A percentile compares a stretch with the other conserved stretches of the same genome.
Conservation (phyloP, 2,797 vertebrate genomes). For the Denticeps clupeoides region DNA sequence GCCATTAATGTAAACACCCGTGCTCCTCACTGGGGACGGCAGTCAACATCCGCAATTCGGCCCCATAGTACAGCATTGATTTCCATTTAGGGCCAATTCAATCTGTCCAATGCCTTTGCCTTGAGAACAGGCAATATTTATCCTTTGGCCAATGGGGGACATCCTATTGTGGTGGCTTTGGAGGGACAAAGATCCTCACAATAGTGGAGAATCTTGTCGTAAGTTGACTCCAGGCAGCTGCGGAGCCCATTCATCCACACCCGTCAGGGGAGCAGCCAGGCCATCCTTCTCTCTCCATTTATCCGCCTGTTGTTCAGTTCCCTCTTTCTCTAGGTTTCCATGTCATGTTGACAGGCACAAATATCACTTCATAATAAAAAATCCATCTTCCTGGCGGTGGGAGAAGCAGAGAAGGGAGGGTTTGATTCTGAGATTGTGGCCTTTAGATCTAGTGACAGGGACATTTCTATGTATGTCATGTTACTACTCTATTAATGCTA, state of each 20-base stretch:
- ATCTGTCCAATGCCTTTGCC: conserved; percentile 46
- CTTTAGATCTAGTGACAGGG: too few relatives aligned
- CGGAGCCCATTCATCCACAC: conserved; percentile 44
- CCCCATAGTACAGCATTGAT: conserved; percentile 51
- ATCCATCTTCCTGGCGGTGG: too few relatives aligned
- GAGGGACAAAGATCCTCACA: conserved; percentile 46
- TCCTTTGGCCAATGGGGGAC: conserved; percentile 50
- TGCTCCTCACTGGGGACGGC: conserved; percentile 16
- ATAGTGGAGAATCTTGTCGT: conserved; percentile 39
- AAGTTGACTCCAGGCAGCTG: conserved; percentile 41
- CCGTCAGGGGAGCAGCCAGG: conserved; percentile 35
- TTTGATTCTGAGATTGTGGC: too few relatives aligned
- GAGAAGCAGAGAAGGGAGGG: too few relatives aligned
- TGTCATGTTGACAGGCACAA: background rate
- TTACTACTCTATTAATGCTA: too few relatives aligned
- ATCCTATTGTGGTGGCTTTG: conserved; percentile 44
- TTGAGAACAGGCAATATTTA: conserved; percentile 56
- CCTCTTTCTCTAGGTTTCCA: background rate
- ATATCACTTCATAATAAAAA: background rate
- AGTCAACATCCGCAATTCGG: conserved; percentile 19
- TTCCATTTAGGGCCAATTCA: conserved; percentile 58
- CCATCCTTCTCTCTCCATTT: conserved; percentile 1
- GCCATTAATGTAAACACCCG: conserved; percentile 49
- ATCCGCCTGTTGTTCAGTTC: background rate
- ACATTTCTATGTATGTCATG: too few relatives aligned